These are phyloP conservation scores for Masnerella sp. DNA, from an alignment of 2,888 invertebrate genomes.

Conservation along the genomic window DNA sequence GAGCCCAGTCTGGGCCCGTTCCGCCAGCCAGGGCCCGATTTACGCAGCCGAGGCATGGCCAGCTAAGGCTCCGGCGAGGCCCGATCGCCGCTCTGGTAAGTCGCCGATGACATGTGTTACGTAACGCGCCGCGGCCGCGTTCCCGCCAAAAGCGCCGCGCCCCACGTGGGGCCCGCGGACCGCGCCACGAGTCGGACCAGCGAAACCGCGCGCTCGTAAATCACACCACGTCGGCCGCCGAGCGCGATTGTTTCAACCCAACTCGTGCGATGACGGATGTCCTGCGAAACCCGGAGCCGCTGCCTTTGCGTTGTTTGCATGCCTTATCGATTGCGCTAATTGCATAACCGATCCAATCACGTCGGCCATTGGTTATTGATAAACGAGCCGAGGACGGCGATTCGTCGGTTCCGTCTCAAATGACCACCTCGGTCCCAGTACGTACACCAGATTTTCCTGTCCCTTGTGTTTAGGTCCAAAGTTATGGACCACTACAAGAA, in stretches of 20 bases:
- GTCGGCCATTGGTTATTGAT: constrained; percentile 39
- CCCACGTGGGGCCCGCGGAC: no score
- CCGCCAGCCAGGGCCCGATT: no score
- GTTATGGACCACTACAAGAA: no score
- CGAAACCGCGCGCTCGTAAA: constrained; percentile 36
- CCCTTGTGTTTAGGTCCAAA: no score
- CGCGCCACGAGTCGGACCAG: no score
- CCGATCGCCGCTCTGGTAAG: constrained; percentile 72
- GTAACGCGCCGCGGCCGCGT: constrained; percentile 36
- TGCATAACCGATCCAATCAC: constrained; percentile 39
- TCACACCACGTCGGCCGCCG: constrained; percentile 51
- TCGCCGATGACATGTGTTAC: constrained; percentile 57
- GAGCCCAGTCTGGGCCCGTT: constrained; percentile 64
- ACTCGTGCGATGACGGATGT: constrained; percentile 50
- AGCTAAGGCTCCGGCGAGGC: constrained; percentile 64
- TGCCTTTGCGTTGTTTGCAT: constrained; percentile 50
- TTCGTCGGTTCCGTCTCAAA: constrained; percentile 24
- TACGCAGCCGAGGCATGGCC: no score
- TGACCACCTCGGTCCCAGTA: constrained; percentile 23
- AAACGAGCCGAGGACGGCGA: constrained; percentile 15
- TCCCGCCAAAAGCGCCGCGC: constrained; percentile 67
- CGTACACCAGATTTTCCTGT: no score
- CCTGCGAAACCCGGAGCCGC: constrained; percentile 16
- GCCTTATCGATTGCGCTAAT: constrained; percentile 49
- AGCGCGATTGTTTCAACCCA: constrained; percentile 48